Evolutionary conservation across 2,797 vertebrate genomes (phyloP), one percentile per base, ranked within the genome.

Genomic region (Xenopus petersii): DNA sequence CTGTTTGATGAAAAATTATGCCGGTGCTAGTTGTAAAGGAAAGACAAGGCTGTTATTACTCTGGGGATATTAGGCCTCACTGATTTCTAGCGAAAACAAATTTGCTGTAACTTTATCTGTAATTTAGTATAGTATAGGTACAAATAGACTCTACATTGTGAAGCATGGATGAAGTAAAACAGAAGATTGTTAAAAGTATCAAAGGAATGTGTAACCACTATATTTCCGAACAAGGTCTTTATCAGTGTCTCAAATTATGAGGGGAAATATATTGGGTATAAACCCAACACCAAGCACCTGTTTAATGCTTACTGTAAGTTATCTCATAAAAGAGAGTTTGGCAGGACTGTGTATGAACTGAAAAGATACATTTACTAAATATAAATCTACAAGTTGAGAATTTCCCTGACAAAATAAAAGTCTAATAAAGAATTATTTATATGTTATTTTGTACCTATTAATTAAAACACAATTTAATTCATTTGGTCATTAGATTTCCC

Each of bases 101-200:
- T 98, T 98, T 97, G 95, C 92, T 93, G 97, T 96, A 98, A 98
- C 94, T 96, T 96, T 94, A 98, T 95, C 94, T 96, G 94, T 96
- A 96, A 96, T 94, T 95, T 92, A 93, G 93, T 92, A 91, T 87
- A 88, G 87, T 92, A 91, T 89, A 91, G 91, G 91, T 92, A 89
- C 94, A 96, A 95, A 97, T 95, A 98, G 94, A 93, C 89, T 83
- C 88, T 85, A 86, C 94, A 96, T 96, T 96, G 95, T 96, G 83
- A 87, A 80, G 86, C 77, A 74, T 60, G 76, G 65, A 72, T 85
- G 87, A 84, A 87, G 93, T 91, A 92, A 89, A 87, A 82, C 75
- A 83, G 81, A 81, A 81, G 82, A 87, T 88, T 93, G 89, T 92
- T 90, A 88, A 87, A 89, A 88, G 87, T 84, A 78, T 87, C 82